A percentile compares a stretch with the other conserved stretches of the same genome.
Evolutionary conservation across 2,888 invertebrate species (phyloP).

Genomic region (Merodon equestris): DNA sequence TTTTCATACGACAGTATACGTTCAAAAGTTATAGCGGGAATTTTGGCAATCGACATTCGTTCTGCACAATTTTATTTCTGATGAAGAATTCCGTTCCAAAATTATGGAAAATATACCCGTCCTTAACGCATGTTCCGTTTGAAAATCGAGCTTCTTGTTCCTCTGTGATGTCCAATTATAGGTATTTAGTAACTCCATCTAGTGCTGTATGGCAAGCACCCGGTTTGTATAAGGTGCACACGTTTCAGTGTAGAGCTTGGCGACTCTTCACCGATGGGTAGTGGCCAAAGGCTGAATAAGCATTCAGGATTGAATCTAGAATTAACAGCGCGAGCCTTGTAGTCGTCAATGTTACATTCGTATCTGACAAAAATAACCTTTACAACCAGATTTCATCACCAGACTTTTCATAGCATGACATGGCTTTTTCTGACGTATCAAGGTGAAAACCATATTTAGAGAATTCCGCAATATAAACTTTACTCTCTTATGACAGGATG

Average conservation of each 20-base stretch:
- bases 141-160: conserved; percentile 47
- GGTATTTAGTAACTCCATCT: conserved; percentile 25
- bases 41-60: conserved; percentile 2
- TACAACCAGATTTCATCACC: no score
- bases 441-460: no score
- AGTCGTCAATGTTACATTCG: conserved; percentile 40
- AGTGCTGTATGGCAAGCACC: conserved; percentile 44
- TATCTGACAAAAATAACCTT: no score
- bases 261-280: conserved; percentile 33
- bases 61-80: conserved; percentile 50
- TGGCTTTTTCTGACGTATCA: no score
- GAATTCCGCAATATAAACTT: no score
- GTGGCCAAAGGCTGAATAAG: conserved; percentile 38
- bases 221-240: no score
- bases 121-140: conserved; percentile 68
- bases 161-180: conserved; percentile 46
- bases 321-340: conserved; percentile 18
- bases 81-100: conserved; percentile 55
- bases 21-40: no score
- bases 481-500: no score
- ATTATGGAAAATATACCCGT: conserved; percentile 63
- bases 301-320: conserved; percentile 37
- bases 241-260: no score
- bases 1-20: no score
- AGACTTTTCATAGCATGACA: no score